Evolutionary conservation across 37 sponge, comb jelly and placozoan species (phyloP).

Genomic region (Diacarnus erythraeanus): DNA sequence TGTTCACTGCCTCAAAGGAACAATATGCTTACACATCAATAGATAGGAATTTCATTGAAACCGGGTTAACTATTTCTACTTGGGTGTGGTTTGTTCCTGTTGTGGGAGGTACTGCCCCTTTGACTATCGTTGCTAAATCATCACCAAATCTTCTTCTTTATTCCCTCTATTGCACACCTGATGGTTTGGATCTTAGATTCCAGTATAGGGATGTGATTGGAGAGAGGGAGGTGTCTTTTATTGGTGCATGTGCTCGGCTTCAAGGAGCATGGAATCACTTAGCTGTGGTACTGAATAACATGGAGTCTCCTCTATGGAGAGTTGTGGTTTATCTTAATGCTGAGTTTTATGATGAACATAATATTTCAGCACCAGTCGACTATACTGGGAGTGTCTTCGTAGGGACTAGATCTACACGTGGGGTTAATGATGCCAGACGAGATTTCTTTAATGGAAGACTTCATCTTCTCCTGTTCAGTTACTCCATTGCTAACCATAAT

Average conservation of each 20-base stretch:
- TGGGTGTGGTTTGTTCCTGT: slow-evolving; percentile 59
- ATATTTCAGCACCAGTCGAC: slow-evolving; percentile 35
- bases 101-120: background rate
- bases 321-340: slow-evolving; percentile 64
- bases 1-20: slow-evolving; percentile 21
- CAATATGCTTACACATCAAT: slow-evolving; percentile 31
- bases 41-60: background rate
- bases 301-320: slow-evolving; percentile 4
- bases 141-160: slow-evolving; percentile 8
- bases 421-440: background rate
- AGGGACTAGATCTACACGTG: slow-evolving; percentile 32
- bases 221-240: slow-evolving; percentile 17
- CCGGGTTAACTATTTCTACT: slow-evolving; percentile 50
- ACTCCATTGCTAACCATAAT: slow-evolving; percentile 6
- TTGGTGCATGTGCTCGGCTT: slow-evolving; percentile 36
- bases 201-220: slow-evolving; percentile 13
- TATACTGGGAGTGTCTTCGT: slow-evolving; percentile 23
- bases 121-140: slow-evolving; percentile 55
- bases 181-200: slow-evolving; percentile 35
- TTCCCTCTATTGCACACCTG: slow-evolving; percentile 25
- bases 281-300: slow-evolving; percentile 42
- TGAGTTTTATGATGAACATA: background rate
- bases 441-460: slow-evolving; percentile 77
- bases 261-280: slow-evolving; percentile 70
- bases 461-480: slow-evolving; percentile 33